These are phyloP conservation scores for Archaeoteleia sp. DNA, from an alignment of 2,888 invertebrate species.

Conservation along the genomic window DNA sequence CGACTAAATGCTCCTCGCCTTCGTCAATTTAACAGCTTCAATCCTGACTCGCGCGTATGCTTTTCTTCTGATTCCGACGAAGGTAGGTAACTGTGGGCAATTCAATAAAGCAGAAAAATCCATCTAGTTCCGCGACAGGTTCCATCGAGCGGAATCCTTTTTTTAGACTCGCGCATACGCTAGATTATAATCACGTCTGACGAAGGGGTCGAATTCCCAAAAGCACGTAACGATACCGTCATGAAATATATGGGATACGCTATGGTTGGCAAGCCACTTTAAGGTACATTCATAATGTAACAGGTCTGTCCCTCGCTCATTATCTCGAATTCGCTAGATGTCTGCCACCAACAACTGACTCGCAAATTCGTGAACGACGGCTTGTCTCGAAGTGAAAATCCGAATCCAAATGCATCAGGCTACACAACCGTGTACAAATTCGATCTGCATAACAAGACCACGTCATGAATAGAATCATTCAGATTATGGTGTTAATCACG, in stretches of 20 bases:
- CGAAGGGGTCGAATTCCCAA: slow-evolving; percentile 22
- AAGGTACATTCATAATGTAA: slow-evolving; percentile 60
- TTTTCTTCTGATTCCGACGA: slow-evolving; percentile 23
- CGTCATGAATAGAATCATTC: slow-evolving; percentile 70
- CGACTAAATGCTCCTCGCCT: slow-evolving; percentile 33
- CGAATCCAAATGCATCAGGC: slow-evolving; percentile 56
- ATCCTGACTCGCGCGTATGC: slow-evolving; percentile 13
- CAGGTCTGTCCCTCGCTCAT: slow-evolving; percentile 53
- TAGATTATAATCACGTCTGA: slow-evolving; percentile 34
- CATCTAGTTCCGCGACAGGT: slow-evolving; percentile 30
- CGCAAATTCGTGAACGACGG: slow-evolving; percentile 50
- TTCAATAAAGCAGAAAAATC: slow-evolving; percentile 37
- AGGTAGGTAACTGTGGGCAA: slow-evolving; percentile 17
- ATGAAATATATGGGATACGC: slow-evolving; percentile 43
- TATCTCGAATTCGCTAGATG: slow-evolving; percentile 57
- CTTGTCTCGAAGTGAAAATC: slow-evolving; percentile 45
- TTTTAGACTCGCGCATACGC: slow-evolving; percentile 9
- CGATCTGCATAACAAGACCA: slow-evolving; percentile 70
- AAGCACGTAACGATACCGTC: slow-evolving; percentile 14
- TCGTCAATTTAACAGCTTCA: slow-evolving; percentile 37
- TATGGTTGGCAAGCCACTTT: slow-evolving; percentile 53
- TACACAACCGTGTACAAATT: slow-evolving; percentile 65
- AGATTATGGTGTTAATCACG: slow-evolving; percentile 69
- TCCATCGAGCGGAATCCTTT: slow-evolving; percentile 22
- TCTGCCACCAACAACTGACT: slow-evolving; percentile 42